Percentiles rank a stretch among this genome's conserved stretches.
These are phyloP conservation scores for Dione juno DNA, from an alignment of 2,888 invertebrate species.

Conservation along the genomic window DNA sequence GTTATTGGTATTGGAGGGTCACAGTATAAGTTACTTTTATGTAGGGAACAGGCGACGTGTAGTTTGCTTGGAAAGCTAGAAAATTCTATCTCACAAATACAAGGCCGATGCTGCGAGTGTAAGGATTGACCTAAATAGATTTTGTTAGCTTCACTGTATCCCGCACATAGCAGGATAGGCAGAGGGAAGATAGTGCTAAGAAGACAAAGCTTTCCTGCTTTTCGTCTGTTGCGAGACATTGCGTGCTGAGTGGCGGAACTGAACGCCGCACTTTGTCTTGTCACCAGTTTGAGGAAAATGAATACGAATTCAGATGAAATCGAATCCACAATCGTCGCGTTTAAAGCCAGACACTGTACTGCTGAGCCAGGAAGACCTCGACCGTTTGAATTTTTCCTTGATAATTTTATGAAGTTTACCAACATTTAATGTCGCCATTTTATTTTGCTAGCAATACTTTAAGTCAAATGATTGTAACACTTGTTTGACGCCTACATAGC, in stretches of 20 bases:
- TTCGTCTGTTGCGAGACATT: not conserved
- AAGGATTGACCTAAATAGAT: not conserved
- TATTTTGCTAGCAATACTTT: too few species aligned
- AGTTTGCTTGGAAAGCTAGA: not conserved
- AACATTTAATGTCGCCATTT: too few species aligned
- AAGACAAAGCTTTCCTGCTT: not conserved
- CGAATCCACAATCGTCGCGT: too few species aligned
- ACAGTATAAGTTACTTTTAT: slow-evolving; percentile 27
- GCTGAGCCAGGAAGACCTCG: too few species aligned
- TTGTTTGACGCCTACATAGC: too few species aligned
- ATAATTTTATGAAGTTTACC: too few species aligned
- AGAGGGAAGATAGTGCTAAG: not conserved
- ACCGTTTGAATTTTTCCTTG: too few species aligned
- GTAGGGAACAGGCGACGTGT: not conserved
- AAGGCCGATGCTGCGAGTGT: not conserved
- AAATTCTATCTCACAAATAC: not conserved
- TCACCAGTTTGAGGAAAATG: not conserved
- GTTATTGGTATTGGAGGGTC: slow-evolving; percentile 27
- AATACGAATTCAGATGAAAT: not conserved
- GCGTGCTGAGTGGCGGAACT: not conserved
- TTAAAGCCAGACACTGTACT: too few species aligned
- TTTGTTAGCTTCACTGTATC: not conserved
- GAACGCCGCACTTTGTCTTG: not conserved
- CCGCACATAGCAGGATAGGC: not conserved
- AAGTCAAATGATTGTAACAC: too few species aligned